Conservation (phyloP, 2,888 invertebrate species). For the Carabus problematicus region DNA sequence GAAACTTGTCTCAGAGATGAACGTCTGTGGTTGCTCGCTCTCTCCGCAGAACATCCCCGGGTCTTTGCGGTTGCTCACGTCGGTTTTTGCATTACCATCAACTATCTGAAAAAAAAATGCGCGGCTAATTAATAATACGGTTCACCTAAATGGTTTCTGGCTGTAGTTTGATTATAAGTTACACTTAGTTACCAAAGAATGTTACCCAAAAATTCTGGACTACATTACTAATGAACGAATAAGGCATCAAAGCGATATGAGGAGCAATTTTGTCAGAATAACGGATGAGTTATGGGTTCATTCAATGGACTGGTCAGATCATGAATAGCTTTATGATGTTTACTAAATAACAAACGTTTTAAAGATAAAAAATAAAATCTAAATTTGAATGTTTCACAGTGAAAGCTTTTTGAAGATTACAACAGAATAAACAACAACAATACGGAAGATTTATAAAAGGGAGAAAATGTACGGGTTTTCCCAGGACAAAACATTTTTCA, state of each 20-base stretch:
- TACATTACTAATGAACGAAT: no score
- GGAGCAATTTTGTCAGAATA: no score
- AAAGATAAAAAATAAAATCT: slow-evolving; percentile 26
- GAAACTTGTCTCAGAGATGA: slow-evolving; percentile 93
- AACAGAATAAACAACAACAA: slow-evolving; percentile 26
- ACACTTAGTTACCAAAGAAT: no score
- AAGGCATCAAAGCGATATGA: no score
- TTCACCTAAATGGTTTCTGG: no score
- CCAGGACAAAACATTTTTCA: slow-evolving; percentile 15
- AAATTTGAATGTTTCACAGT: slow-evolving; percentile 20
- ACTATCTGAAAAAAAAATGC: slow-evolving; percentile 72
- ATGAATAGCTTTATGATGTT: no score
- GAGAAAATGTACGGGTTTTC: neutral
- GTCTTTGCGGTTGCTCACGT: slow-evolving; percentile 85
- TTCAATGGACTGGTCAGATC: no score
- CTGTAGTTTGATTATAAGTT: no score
- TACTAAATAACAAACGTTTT: neutral
- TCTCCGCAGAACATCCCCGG: slow-evolving; percentile 93
- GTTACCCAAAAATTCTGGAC: no score
- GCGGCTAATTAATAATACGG: no score
- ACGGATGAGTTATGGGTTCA: no score
- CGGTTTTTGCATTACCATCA: slow-evolving; percentile 89
- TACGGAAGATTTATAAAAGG: slow-evolving; percentile 9
- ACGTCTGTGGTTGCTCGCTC: slow-evolving; percentile 91
- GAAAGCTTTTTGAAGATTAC: slow-evolving; percentile 16